Percentiles rank a stretch among this genome's conserved stretches.
phyloP scores from a whole-genome alignment of 2,888 invertebrate species.

The Chrysomela aeneicollis region DNA sequence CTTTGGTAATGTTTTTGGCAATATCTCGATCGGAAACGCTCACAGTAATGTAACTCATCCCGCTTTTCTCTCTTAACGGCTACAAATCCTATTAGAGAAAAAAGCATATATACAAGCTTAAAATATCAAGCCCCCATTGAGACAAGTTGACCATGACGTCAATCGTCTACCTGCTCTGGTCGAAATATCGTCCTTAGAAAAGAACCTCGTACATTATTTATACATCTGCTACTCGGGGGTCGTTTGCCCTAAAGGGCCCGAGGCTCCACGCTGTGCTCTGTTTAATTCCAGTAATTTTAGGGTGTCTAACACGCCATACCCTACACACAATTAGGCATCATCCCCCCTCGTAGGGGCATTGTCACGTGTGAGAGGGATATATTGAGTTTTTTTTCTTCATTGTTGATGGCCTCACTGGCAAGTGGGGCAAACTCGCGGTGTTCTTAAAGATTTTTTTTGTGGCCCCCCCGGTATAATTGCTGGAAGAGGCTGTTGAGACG shows the following conservation, averaged over 20 bases:
- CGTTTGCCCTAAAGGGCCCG: slow-evolving; percentile 46
- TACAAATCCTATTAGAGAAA: not conserved
- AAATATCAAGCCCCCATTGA: slow-evolving; percentile 23
- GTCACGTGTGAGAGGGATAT: slow-evolving; percentile 8
- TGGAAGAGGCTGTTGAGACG: no score
- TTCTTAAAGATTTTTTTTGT: no score
- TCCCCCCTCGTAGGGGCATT: slow-evolving; percentile 33
- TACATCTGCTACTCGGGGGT: slow-evolving; percentile 34
- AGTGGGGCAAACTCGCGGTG: no score
- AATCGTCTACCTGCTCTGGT: not conserved
- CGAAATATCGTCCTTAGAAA: not conserved
- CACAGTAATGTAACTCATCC: no score
- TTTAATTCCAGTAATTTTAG: slow-evolving; percentile 55
- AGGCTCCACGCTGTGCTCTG: slow-evolving; percentile 46
- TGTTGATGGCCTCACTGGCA: no score
- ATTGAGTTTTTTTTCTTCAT: no score
- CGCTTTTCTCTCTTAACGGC: no score
- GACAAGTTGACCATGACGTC: slow-evolving; percentile 16
- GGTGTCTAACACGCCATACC: slow-evolving; percentile 50
- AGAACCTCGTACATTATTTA: slow-evolving; percentile 9
- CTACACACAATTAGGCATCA: slow-evolving; percentile 53
- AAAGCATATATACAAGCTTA: slow-evolving; percentile 11
- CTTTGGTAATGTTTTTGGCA: no score
- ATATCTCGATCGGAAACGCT: no score
- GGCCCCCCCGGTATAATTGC: no score